Evolutionary conservation across 2,888 invertebrate genomes (phyloP).

Genomic region (Macrosoma leucophasiata): DNA sequence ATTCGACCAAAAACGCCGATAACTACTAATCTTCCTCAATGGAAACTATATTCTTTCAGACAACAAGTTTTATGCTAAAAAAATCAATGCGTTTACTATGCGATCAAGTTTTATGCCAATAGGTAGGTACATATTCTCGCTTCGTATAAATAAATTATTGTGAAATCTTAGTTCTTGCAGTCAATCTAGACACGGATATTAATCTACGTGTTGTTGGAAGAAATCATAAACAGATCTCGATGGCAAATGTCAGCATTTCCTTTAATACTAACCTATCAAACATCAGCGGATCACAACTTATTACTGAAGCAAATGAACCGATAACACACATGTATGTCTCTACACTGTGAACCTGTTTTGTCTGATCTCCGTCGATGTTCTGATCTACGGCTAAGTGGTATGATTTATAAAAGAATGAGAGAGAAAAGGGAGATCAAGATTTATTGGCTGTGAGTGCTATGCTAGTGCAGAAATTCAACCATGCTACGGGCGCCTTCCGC

Average conservation of each 20-base stretch:
- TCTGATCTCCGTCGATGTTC: conserved; percentile 31
- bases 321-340: conserved; percentile 45
- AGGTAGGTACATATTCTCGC: background rate
- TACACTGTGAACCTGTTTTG: conserved; percentile 32
- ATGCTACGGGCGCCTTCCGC: conserved; percentile 49
- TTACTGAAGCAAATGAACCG: conserved; percentile 55
- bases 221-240: background rate
- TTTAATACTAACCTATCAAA: conserved; percentile 47
- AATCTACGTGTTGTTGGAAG: background rate
- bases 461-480: conserved; percentile 50
- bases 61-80: too few relatives aligned
- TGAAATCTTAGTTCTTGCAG: background rate
- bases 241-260: conserved; percentile 35
- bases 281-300: conserved; percentile 49
- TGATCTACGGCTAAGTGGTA: conserved; percentile 21
- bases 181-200: background rate
- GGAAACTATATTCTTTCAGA: too few relatives aligned
- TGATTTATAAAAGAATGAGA: conserved; percentile 21
- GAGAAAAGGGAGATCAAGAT: conserved; percentile 30
- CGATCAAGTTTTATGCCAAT: background rate
- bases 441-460: conserved; percentile 30
- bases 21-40: too few relatives aligned
- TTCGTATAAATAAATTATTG: background rate
- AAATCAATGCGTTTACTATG: background rate
- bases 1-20: too few relatives aligned